Evolutionary conservation across 2,113 vertebrate genomes (phyloP), one percentile per base, ranked within the genome.

Genomic region (Podarcis raffonei): DNA sequence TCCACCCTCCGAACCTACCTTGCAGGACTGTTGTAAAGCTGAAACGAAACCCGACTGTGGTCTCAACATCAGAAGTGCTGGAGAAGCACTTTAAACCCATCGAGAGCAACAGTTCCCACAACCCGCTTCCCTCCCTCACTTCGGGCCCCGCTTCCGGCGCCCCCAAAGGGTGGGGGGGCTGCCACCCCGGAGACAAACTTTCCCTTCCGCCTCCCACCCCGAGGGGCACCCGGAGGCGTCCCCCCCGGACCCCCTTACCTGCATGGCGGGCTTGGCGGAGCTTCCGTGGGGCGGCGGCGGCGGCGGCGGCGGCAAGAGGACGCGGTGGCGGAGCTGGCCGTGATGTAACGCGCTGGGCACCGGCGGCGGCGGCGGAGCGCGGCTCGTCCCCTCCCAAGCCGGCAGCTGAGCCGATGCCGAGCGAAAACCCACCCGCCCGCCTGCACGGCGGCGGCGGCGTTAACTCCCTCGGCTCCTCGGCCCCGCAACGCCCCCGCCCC

Each of bases 181-280:
- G 1, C 11, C n/a, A 0, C 23, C 2, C 1, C 0, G 53, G 20
- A 39, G 23, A 13, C 12, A 69, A 83, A 83, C 82, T 83, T 83
- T 71, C 84, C 72, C 9, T 57, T 0, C 53, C 13, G 9, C 32
- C n/a, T 15, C 13, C 15, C 20, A 1, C 15, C 83, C 2, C 35
- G 1, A 7, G 6, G 27, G 77, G 22, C 37, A 4, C 35, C n/a
- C 35, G 62, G 2, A 16, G 25, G 81, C 35, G 25, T 15, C 75
- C 9, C 9, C 27, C 15, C 18, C 7, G n/a, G 3, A 16, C 59
- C 92, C 93, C 62, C 77, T 72, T 77, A 88, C 91, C 92, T 94
- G 96, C 96, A 96, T 96, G 2, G 20, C 93, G 1, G 80, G 4
- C 27, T 25, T n/a, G 53, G 71, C 65, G 75, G 89, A 53, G 59